Conservation (phyloP, 2,113 vertebrate genomes). For the Macrotus californicus region DNA sequence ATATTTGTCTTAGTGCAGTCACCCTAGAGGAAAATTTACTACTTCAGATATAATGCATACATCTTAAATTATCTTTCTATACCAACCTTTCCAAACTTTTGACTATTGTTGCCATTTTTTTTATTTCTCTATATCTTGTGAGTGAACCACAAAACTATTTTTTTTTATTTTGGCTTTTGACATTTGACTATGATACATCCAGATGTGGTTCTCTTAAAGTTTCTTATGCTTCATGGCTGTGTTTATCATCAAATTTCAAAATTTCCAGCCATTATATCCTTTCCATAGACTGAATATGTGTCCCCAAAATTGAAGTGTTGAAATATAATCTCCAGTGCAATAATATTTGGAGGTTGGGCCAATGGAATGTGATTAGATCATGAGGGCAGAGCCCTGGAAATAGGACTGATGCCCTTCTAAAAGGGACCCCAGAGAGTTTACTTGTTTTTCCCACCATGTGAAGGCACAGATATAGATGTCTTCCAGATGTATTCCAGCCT, state of each 20-base stretch:
- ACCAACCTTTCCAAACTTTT: neutral
- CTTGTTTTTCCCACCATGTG: neutral
- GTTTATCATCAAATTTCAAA: neutral
- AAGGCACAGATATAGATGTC: neutral
- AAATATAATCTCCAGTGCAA: neutral
- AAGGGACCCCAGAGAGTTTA: neutral
- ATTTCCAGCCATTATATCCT: neutral
- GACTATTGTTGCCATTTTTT: neutral
- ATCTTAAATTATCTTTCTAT: neutral
- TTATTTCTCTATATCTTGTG: neutral
- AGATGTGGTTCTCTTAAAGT: neutral
- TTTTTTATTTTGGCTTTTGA: neutral
- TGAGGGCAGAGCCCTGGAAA: neutral
- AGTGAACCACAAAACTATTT: neutral
- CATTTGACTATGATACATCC: neutral
- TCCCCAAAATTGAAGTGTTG: neutral
- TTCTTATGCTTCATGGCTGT: neutral
- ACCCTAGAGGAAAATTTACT: neutral
- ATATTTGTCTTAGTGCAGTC: neutral
- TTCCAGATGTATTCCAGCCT: too few species aligned
- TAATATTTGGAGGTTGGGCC: neutral
- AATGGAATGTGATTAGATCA: neutral
- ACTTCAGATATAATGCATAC: neutral
- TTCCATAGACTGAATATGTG: neutral
- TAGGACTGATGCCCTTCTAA: neutral